Evolutionary conservation across 2,888 invertebrate genomes (phyloP).

Genomic region (Lepidochrysops patricia): DNA sequence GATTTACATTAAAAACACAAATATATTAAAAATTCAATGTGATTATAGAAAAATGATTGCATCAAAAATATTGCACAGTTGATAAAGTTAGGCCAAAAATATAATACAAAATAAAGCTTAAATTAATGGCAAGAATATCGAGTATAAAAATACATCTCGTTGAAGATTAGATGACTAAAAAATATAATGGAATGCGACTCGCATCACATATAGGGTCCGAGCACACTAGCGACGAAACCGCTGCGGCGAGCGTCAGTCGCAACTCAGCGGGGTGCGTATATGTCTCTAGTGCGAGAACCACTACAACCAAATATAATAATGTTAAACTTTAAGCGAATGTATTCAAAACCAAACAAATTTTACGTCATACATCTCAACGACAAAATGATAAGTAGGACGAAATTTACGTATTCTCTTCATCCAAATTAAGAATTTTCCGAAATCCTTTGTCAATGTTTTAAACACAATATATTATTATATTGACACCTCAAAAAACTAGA

Average conservation of each 20-base stretch:
- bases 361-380: background rate
- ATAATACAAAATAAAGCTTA: conserved; percentile 16
- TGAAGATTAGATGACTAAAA: background rate
- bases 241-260: background rate
- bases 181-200: background rate
- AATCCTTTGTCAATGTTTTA: background rate
- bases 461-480: background rate
- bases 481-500: background rate
- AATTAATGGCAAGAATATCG: conserved; percentile 39
- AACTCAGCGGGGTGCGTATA: background rate
- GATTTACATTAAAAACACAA: background rate
- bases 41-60: conserved; percentile 18
- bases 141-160: conserved; percentile 8
- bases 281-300: background rate
- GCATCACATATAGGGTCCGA: conserved; percentile 13
- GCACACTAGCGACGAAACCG: background rate
- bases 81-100: conserved; percentile 18
- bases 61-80: conserved; percentile 23
- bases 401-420: background rate
- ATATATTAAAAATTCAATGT: conserved; percentile 7
- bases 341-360: too few species aligned
- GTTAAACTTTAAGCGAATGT: too few species aligned
- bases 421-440: background rate
- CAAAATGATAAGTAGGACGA: background rate
- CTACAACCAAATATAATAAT: background rate